phyloP scores from a whole-genome alignment of 2,888 invertebrate species.

The Prosopocoilus inquinatus region DNA sequence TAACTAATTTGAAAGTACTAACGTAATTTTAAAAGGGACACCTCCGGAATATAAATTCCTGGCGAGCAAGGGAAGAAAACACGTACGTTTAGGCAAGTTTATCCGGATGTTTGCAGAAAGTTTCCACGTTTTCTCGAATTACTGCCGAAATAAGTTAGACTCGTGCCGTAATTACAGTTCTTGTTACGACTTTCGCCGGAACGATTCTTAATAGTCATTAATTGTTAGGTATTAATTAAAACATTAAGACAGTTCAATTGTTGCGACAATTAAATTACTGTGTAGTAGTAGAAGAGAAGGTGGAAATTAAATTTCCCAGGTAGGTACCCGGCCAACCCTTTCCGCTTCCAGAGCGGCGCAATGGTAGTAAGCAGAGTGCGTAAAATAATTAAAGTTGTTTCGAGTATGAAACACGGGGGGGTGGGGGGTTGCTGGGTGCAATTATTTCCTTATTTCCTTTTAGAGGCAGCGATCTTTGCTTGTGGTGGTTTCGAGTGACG shows the following conservation, averaged over 20 bases:
- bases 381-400: too few relatives aligned
- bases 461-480: background rate
- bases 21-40: slow-evolving; percentile 43
- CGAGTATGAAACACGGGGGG: too few relatives aligned
- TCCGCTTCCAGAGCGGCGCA: too few relatives aligned
- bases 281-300: background rate
- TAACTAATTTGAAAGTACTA: slow-evolving; percentile 44
- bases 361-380: too few relatives aligned
- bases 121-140: slow-evolving; percentile 43
- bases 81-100: slow-evolving; percentile 40
- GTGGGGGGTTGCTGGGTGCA: too few relatives aligned
- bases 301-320: slow-evolving; percentile 17
- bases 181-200: slow-evolving; percentile 37
- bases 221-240: slow-evolving; percentile 38
- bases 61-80: slow-evolving; percentile 31
- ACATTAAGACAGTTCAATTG: slow-evolving; percentile 31
- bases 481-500: background rate
- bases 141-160: slow-evolving; percentile 44
- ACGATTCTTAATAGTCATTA: slow-evolving; percentile 42
- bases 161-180: slow-evolving; percentile 40
- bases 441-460: background rate
- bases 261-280: slow-evolving; percentile 25
- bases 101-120: slow-evolving; percentile 44
- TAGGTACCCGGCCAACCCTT: too few relatives aligned
- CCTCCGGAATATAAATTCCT: slow-evolving; percentile 41